A percentile compares a stretch with the other conserved stretches of the same genome.
These are phyloP conservation scores for Staurois parvus DNA, from an alignment of 2,797 vertebrate species.

Conservation along the genomic window DNA sequence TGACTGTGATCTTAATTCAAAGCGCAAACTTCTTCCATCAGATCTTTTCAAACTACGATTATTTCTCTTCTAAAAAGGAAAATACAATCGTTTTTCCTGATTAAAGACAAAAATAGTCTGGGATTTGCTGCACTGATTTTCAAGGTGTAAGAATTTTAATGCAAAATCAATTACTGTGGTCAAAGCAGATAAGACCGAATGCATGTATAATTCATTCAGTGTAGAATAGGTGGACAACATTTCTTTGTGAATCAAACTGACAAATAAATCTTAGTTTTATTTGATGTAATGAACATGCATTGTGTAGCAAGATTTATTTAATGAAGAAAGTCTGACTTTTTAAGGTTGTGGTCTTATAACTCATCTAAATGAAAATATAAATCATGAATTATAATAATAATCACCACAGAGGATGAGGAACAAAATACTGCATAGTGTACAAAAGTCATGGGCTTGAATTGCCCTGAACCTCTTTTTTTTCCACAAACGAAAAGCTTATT, in stretches of 20 bases:
- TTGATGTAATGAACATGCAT: constrained; percentile 29
- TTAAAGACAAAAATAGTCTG: constrained; percentile 38
- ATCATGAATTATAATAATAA: too few relatives aligned
- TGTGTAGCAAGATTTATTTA: constrained; percentile 44
- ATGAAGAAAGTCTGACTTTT: constrained; percentile 11
- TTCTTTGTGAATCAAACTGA: constrained; percentile 9
- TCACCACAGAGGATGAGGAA: constrained; percentile 1
- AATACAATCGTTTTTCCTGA: constrained; percentile 28
- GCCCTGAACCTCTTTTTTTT: constrained; percentile 18
- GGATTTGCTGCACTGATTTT: constrained; percentile 27
- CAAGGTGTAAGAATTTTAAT: constrained; percentile 43
- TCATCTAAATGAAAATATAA: not conserved
- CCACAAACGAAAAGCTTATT: not conserved
- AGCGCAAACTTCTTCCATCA: not conserved
- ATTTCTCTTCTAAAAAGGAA: constrained; percentile 23
- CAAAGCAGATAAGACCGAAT: constrained; percentile 50
- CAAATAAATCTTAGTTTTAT: constrained; percentile 50
- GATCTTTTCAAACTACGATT: not conserved
- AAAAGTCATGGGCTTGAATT: constrained; percentile 14
- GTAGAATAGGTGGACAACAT: constrained; percentile 31
- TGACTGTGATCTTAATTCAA: constrained; percentile 29
- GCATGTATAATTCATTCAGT: constrained; percentile 5
- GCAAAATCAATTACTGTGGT: constrained; percentile 56
- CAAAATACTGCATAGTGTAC: not conserved
- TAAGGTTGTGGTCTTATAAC: constrained; percentile 36